Percentiles rank a stretch among this genome's conserved stretches.
Evolutionary conservation across 2,888 invertebrate genomes (phyloP).

Genomic region (Stenichneumon culpator): DNA sequence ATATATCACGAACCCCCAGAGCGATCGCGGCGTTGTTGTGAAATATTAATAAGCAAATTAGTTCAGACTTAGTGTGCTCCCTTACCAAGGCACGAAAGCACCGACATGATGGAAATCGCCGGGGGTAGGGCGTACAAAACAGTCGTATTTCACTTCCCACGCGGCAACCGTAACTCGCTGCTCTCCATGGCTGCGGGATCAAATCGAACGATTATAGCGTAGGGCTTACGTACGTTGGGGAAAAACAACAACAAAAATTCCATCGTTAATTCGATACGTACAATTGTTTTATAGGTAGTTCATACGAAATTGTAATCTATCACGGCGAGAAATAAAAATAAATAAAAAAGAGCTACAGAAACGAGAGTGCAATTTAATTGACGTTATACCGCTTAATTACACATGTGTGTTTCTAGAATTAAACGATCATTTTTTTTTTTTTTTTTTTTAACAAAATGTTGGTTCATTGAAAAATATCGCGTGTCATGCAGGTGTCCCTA

Average conservation of each 20-base stretch:
- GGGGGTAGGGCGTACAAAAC: constrained; percentile 66
- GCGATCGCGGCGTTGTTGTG: constrained; percentile 81
- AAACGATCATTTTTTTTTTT: not conserved
- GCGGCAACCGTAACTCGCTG: constrained; percentile 58
- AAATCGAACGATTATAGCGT: constrained; percentile 50
- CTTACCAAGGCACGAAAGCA: constrained; percentile 47
- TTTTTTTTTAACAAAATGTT: not conserved
- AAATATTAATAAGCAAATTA: constrained; percentile 85
- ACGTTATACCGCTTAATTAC: not conserved
- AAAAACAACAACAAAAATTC: not conserved
- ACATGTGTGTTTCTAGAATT: not conserved
- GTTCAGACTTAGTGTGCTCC: constrained; percentile 78
- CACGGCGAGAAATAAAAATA: not conserved
- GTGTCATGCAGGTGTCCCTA: not conserved
- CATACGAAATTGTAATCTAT: not conserved
- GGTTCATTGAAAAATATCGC: not conserved
- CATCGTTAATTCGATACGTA: not conserved
- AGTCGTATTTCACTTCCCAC: constrained; percentile 81
- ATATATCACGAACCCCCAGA: constrained; percentile 80
- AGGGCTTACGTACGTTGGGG: constrained; percentile 29
- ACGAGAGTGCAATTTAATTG: constrained; percentile 8
- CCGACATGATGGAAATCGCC: constrained; percentile 66
- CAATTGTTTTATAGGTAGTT: not conserved
- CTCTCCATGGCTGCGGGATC: constrained; percentile 52
- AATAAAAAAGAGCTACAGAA: not conserved